Evolutionary conservation across 2,113 vertebrate species (phyloP).

Genomic region (Tachysurus fulvidraco): DNA sequence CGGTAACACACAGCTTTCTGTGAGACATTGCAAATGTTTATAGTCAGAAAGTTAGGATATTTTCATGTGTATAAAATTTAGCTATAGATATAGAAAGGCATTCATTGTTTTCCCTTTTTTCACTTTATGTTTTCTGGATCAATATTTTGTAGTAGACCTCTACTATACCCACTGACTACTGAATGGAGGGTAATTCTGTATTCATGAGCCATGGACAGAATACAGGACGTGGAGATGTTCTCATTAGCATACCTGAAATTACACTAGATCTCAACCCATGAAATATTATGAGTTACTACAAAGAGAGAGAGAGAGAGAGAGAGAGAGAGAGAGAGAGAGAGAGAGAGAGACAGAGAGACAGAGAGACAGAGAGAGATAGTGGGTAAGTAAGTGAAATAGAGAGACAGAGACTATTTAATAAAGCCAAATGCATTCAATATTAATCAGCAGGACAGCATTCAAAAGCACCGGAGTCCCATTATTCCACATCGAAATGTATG

Average conservation of each 20-base stretch:
- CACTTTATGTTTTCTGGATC: conserved; percentile 21
- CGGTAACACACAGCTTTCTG: neutral
- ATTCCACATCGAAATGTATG: conserved; percentile 65
- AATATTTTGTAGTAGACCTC: conserved; percentile 36
- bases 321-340: neutral
- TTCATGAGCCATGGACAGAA: conserved; percentile 34
- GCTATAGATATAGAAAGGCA: neutral
- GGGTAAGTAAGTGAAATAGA: neutral
- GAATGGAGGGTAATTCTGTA: conserved; percentile 31
- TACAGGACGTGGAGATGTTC: conserved; percentile 12
- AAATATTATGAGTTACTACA: conserved; percentile 10
- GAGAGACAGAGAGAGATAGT: neutral
- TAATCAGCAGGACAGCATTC: conserved; percentile 52
- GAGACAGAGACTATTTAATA: conserved; percentile 52
- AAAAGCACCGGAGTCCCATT: conserved; percentile 59
- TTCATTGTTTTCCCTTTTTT: neutral
- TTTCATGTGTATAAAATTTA: neutral
- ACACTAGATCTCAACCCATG: conserved; percentile 29
- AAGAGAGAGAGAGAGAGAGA: neutral
- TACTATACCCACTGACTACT: conserved; percentile 5
- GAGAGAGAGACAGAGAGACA: neutral
- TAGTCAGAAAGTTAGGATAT: neutral
- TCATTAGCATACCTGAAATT: conserved; percentile 45
- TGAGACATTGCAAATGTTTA: neutral
- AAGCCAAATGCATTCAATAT: conserved; percentile 56